These are phyloP conservation scores for Armadillidium nasatum DNA, from an alignment of 1,140 invertebrate species.

Conservation along the genomic window DNA sequence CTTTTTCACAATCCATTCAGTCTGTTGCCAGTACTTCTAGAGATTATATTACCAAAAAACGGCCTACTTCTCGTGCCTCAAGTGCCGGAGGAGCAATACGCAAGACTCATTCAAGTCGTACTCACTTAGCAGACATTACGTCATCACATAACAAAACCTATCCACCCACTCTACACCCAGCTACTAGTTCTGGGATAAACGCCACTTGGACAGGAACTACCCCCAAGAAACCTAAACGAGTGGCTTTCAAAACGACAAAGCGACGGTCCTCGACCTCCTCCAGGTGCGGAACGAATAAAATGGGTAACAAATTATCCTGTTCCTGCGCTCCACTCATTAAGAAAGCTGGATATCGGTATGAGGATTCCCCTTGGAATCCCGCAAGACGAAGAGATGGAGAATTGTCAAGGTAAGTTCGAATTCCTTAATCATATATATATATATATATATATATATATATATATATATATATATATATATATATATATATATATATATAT, in stretches of 20 bases:
- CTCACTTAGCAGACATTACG: constrained; percentile 1
- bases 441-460: constrained; percentile 21
- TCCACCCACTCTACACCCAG: neutral
- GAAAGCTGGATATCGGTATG: constrained; percentile 73
- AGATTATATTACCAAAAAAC: neutral
- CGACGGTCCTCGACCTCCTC: neutral
- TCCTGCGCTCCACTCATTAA: constrained; percentile 89
- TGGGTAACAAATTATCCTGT: constrained; percentile 93
- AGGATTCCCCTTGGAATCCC: constrained; percentile 70
- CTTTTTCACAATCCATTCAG: neutral
- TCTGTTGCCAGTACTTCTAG: neutral
- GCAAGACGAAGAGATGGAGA: constrained; percentile 80
- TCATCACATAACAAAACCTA: constrained; percentile 7
- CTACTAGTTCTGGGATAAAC: neutral
- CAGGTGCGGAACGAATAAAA: constrained; percentile 48
- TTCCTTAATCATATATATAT: constrained; percentile 21
- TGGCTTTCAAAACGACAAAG: constrained; percentile 1
- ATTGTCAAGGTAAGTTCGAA: constrained; percentile 71
- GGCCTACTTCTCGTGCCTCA: neutral
- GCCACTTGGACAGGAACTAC: neutral
- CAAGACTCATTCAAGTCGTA: neutral
- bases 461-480: constrained; percentile 30
- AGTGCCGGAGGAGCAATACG: neutral
- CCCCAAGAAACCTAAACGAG: neutral
- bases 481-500: constrained; percentile 22